Base-by-base conservation (phyloP, 2,113 vertebrate genomes). In the Gavia stellata region DNA sequence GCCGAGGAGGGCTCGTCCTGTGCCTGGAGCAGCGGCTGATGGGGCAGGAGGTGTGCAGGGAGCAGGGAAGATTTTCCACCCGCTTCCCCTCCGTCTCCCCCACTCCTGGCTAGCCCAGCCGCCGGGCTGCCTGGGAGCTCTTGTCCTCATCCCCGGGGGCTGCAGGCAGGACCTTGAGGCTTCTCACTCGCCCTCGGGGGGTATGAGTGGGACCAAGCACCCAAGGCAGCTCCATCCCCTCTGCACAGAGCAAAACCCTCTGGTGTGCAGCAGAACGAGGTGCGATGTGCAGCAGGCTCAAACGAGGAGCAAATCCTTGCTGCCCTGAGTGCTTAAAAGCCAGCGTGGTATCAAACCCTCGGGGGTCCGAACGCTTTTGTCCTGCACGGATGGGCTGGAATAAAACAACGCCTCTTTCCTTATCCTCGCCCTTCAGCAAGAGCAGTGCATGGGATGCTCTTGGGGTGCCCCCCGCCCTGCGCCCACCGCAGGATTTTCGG, bases 361-460 rank as follows among this genome's bases (percentile, higher is more conserved):
- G 6, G 29, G 9, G 29, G 23, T 28, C 17, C 67, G 49, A 49
- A 16, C 33, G 17, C 16, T 62, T 61, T 62, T 59, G n/a, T 17
- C 16, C 34, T 0, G 1, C 40, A 10, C 14, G 24, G 59, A 42
- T 2, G 4, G 55, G 16, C 0, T 62, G 50, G 42, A 36, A 18
- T 4, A 66, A 31, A 4, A 34, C 49, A 49, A 33, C 0, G 1
- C 7, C 36, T 20, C 13, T 24, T 66, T 42, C 63, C 5, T 20
- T 13, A 5, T 16, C 26, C 45, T 53, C 8, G 11, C 7, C 6
- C 18, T 59, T n/a, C 0, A 0, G 14, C 56, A n/a, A 38, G 21
- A 40, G 25, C 42, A 65, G 40, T 0, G 0, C 21, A 6, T 7
- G 24, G 78, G 52, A 15, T 1, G 7, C 16, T 14, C 49, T 7